Conservation (phyloP, 2,113 vertebrate genomes). For the Oncorhynchus mykiss region DNA sequence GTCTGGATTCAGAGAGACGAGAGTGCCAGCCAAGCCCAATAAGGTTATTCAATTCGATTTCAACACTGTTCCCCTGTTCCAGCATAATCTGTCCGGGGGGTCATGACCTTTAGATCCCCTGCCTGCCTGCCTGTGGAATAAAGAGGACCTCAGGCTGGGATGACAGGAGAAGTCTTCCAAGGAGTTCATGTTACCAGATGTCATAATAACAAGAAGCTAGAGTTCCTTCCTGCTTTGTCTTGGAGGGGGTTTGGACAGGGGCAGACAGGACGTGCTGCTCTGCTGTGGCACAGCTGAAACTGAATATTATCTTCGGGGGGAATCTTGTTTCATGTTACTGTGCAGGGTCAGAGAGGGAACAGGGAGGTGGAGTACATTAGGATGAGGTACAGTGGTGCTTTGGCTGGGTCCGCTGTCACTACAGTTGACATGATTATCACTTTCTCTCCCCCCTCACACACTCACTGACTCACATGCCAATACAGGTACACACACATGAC, state of each 20-base stretch:
- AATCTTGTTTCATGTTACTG: constrained; percentile 93
- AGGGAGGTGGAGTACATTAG: constrained; percentile 4
- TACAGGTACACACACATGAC: background rate
- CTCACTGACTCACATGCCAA: background rate
- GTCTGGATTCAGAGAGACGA: too few species aligned
- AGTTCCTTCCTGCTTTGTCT: constrained; percentile 92
- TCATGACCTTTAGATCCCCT: constrained; percentile 79
- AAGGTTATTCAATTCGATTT: constrained; percentile 50
- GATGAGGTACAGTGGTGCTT: background rate
- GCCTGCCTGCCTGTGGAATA: constrained; percentile 63
- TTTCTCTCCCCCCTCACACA: constrained; percentile 61
- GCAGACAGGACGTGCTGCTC: constrained; percentile 75
- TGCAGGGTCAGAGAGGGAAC: constrained; percentile 59
- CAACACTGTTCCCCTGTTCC: constrained; percentile 58
- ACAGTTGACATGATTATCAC: constrained; percentile 52
- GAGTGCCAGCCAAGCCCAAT: too few species aligned
- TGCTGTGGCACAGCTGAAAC: constrained; percentile 89
- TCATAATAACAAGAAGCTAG: constrained; percentile 89
- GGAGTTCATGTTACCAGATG: constrained; percentile 92
- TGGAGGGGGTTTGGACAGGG: constrained; percentile 83
- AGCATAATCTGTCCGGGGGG: constrained; percentile 75
- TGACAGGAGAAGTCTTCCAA: constrained; percentile 93
- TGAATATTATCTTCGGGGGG: constrained; percentile 83
- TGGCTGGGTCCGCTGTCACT: constrained; percentile 25
- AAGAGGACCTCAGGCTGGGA: constrained; percentile 54